These are phyloP conservation scores for Cantharis rustica DNA, from an alignment of 2,888 invertebrate genomes.

Conservation along the genomic window DNA sequence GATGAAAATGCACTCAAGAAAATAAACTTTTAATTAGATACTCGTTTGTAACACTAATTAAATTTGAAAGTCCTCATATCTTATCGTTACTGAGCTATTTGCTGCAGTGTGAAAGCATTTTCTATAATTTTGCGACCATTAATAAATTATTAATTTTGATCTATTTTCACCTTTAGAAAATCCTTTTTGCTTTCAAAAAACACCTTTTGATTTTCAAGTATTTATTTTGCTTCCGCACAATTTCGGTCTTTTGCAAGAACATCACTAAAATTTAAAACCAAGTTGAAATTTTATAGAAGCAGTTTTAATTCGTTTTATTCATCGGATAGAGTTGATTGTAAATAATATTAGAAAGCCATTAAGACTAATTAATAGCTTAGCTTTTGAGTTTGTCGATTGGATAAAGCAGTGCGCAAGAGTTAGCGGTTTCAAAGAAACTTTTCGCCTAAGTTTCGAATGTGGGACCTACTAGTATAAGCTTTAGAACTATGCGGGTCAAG, in stretches of 20 bases:
- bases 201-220: neutral
- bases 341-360: slow-evolving; percentile 29
- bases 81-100: neutral
- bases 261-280: neutral
- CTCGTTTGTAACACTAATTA: neutral
- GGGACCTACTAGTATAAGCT: slow-evolving; percentile 16
- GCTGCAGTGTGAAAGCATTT: neutral
- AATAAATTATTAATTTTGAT: neutral
- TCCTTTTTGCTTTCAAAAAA: neutral
- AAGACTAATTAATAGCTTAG: slow-evolving; percentile 30
- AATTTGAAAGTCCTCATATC: neutral
- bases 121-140: neutral
- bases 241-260: neutral
- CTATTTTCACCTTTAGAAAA: neutral
- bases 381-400: slow-evolving; percentile 18
- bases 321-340: slow-evolving; percentile 7
- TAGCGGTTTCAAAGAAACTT: slow-evolving; percentile 26
- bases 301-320: slow-evolving; percentile 1
- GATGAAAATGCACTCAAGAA: neutral
- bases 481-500: slow-evolving; percentile 30
- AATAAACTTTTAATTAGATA: neutral
- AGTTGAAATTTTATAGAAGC: neutral
- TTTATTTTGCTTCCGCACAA: neutral
- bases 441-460: slow-evolving; percentile 23
- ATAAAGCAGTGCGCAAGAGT: slow-evolving; percentile 16